Conservation (phyloP, 2,113 vertebrate genomes). For the Alexandromys fortis region DNA sequence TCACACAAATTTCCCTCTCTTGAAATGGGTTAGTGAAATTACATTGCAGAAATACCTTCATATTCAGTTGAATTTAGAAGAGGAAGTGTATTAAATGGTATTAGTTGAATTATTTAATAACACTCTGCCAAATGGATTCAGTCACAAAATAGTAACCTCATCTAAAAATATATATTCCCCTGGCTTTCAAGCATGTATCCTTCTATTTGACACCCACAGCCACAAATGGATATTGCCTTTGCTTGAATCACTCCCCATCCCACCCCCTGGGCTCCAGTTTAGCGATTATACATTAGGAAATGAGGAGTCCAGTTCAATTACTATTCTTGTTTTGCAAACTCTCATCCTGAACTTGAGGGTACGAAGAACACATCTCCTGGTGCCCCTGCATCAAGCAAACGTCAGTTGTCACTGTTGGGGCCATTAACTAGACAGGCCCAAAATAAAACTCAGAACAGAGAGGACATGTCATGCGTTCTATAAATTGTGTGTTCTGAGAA, state of each 20-base stretch:
- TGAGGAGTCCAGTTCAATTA: constrained; percentile 49
- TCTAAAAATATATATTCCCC: background rate
- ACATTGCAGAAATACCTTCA: constrained; percentile 28
- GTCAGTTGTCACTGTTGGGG: constrained; percentile 92
- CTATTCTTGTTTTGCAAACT: constrained; percentile 6
- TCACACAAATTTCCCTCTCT: constrained; percentile 47
- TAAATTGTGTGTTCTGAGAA: constrained; percentile 95
- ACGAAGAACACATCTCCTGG: constrained; percentile 62
- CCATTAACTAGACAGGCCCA: constrained; percentile 87
- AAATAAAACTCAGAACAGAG: constrained; percentile 88
- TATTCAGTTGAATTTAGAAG: constrained; percentile 30
- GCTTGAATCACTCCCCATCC: background rate
- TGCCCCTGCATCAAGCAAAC: constrained; percentile 77
- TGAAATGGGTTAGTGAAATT: constrained; percentile 60
- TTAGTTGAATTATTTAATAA: constrained; percentile 65
- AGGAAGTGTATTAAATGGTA: background rate
- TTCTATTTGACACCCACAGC: background rate
- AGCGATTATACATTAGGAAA: constrained; percentile 4
- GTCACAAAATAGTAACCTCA: constrained; percentile 33
- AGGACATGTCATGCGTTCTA: constrained; percentile 89
- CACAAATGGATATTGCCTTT: background rate
- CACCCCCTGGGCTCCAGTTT: background rate
- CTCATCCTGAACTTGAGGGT: constrained; percentile 27
- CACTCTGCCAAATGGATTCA: background rate
- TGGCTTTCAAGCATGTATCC: background rate